Conservation (phyloP, 2,113 vertebrate species). For the Aphyosemion australe region DNA sequence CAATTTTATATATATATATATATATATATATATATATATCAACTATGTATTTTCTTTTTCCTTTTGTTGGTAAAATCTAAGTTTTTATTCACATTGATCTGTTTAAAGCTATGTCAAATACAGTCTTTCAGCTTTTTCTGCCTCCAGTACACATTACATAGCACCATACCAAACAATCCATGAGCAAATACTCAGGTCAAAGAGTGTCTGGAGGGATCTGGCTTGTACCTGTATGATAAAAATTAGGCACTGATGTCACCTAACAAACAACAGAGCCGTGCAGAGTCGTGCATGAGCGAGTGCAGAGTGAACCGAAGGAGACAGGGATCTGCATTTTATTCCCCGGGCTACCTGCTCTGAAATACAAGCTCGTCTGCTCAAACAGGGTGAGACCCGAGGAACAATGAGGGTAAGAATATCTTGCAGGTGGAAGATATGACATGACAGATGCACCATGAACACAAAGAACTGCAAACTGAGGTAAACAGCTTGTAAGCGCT, state of each 20-base stretch:
- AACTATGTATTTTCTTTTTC: too few species aligned
- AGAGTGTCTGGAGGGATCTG: slow-evolving; percentile 46
- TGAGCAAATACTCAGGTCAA: slow-evolving; percentile 54
- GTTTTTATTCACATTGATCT: too few species aligned
- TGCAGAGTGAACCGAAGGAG: slow-evolving; percentile 51
- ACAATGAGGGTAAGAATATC: slow-evolving; percentile 58
- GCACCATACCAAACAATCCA: slow-evolving; percentile 31
- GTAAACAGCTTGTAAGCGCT: slow-evolving; percentile 49
- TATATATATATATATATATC: too few species aligned
- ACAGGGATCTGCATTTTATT: slow-evolving; percentile 71
- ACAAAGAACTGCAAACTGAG: slow-evolving; percentile 51
- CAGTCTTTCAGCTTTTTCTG: slow-evolving; percentile 34
- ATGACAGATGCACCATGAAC: slow-evolving; percentile 50
- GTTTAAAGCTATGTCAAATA: slow-evolving; percentile 4
- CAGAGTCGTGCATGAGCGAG: slow-evolving; percentile 39
- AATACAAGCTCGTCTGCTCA: slow-evolving; percentile 46
- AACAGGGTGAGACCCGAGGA: slow-evolving; percentile 52
- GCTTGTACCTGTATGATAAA: slow-evolving; percentile 61
- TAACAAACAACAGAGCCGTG: slow-evolving; percentile 45
- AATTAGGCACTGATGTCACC: slow-evolving; percentile 69
- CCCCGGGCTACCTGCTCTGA: slow-evolving; percentile 47
- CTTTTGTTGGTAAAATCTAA: too few species aligned
- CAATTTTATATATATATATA: too few species aligned
- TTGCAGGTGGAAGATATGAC: slow-evolving; percentile 42
- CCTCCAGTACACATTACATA: slow-evolving; percentile 27